Evolutionary conservation across 2,113 vertebrate species (phyloP).

Genomic region (Hippolais icterina): DNA sequence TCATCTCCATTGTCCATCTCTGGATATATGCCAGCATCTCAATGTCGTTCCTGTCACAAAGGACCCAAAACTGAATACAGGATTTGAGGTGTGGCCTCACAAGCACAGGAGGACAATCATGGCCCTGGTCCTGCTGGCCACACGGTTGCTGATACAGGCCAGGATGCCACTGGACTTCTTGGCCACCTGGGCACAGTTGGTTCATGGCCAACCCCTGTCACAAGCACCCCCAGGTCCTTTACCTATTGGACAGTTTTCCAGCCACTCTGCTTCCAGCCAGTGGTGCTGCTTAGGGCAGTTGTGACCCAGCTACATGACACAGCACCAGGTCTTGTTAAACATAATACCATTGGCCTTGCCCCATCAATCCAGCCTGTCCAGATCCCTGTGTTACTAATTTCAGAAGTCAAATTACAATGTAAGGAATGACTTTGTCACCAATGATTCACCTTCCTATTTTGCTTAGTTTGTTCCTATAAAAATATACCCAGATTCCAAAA

Average conservation of each 20-base stretch:
- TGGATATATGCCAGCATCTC: not conserved
- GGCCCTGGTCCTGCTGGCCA: not conserved
- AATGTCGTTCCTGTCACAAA: not conserved
- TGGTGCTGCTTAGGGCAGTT: not conserved
- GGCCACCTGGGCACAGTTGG: not conserved
- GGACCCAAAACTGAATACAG: not conserved
- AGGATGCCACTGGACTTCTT: not conserved
- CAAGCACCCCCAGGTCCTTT: not conserved
- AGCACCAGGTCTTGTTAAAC: not conserved
- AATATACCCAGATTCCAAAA: not conserved
- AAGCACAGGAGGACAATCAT: accelerated
- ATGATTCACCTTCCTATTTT: not conserved
- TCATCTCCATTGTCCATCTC: not conserved
- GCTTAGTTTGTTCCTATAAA: not conserved
- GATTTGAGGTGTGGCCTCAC: not conserved
- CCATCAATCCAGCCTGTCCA: not conserved
- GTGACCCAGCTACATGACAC: accelerated
- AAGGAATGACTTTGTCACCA: not conserved
- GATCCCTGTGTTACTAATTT: not conserved
- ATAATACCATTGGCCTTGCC: too few species aligned
- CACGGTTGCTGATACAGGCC: accelerated
- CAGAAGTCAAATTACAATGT: not conserved
- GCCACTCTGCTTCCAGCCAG: too few species aligned
- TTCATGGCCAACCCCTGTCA: not conserved
- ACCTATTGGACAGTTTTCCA: not conserved